Conservation (phyloP, 2,888 invertebrate species). For the Zeuzera pyrina region DNA sequence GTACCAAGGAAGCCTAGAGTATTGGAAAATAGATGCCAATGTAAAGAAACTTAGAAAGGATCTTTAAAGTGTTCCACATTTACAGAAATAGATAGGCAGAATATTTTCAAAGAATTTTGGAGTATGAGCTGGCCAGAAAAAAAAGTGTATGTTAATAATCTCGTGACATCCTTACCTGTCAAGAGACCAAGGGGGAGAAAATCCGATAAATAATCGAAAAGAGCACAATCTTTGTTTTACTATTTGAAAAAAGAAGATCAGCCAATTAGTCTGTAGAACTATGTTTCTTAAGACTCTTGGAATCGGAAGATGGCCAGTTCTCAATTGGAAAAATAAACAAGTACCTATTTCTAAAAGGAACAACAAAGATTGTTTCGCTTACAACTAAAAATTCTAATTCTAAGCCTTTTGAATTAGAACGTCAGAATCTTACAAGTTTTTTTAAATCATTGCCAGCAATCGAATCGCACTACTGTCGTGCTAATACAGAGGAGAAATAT, state of each 20-base stretch:
- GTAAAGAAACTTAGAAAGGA: no score
- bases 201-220: background rate
- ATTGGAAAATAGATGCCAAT: no score
- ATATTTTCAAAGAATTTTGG: conserved; percentile 4
- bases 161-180: no score
- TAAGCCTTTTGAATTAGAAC: conserved; percentile 4
- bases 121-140: conserved; percentile 3
- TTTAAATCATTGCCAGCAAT: conserved; percentile 2
- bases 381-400: background rate
- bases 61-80: no score
- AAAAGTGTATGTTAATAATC: conserved; percentile 3
- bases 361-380: conserved; percentile 2
- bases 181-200: conserved; percentile 3
- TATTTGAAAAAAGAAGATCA: conserved; percentile 10
- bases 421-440: conserved; percentile 1
- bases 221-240: conserved; percentile 8
- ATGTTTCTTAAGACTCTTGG: conserved; percentile 9
- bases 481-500: conserved; percentile 2
- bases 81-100: conserved; percentile 4
- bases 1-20: conserved; percentile 5
- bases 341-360: conserved; percentile 6
- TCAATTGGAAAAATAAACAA: conserved; percentile 10
- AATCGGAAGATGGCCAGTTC: conserved; percentile 10
- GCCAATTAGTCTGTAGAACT: conserved; percentile 10
- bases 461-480: conserved; percentile 4